Evolutionary conservation across 2,888 invertebrate species (phyloP).

Genomic region (Isoperla grammatica): DNA sequence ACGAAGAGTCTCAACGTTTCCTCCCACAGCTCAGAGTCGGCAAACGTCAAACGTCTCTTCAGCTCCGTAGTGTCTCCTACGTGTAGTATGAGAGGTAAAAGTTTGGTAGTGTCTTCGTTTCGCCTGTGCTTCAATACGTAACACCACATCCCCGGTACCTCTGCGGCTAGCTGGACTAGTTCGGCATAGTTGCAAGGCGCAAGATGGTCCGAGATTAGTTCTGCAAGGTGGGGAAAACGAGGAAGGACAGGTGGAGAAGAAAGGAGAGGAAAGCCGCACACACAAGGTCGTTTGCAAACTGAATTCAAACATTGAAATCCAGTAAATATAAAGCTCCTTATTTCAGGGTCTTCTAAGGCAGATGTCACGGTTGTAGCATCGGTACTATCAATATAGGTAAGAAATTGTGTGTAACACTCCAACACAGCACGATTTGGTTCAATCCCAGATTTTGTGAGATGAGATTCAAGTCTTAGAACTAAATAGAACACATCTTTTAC

Average conservation of each 20-base stretch:
- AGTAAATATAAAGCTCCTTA: conserved; percentile 12
- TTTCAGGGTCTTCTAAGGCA: conserved; percentile 9
- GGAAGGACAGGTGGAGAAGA: not conserved
- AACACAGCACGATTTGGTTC: conserved; percentile 43
- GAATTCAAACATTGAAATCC: conserved; percentile 25
- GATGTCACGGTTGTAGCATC: not conserved
- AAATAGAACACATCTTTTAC: conserved; percentile 28
- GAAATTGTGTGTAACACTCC: conserved; percentile 46
- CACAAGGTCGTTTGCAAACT: conserved; percentile 13
- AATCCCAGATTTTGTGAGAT: conserved; percentile 40
- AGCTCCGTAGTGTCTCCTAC: conserved; percentile 54
- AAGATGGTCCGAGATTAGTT: conserved; percentile 4
- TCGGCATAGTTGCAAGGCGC: conserved; percentile 41
- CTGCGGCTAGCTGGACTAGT: conserved; percentile 51
- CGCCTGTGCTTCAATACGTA: conserved; percentile 50
- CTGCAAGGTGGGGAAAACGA: conserved; percentile 9
- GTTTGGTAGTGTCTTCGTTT: conserved; percentile 42
- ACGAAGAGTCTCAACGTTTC: conserved; percentile 50
- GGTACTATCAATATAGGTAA: conserved; percentile 39
- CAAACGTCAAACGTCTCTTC: conserved; percentile 49
- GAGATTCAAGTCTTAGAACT: conserved; percentile 24
- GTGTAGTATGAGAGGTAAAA: conserved; percentile 54
- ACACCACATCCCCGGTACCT: conserved; percentile 59
- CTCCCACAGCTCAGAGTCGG: conserved; percentile 57
- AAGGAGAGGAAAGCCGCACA: conserved; percentile 27